These are phyloP conservation scores for Mastacembelus armatus DNA, from an alignment of 2,797 vertebrate species.

Conservation along the genomic window DNA sequence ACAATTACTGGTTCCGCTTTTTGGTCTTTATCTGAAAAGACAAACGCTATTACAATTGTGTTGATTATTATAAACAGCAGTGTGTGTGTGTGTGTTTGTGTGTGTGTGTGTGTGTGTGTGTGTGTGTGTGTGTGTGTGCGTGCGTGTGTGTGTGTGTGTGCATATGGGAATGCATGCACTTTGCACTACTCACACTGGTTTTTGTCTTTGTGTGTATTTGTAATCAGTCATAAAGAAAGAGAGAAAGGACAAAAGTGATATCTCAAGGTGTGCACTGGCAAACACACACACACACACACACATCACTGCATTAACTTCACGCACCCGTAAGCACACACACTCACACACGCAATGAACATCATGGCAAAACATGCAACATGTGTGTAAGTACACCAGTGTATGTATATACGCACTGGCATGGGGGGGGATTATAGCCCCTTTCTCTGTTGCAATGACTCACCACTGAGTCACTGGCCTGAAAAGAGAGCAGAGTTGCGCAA, in stretches of 20 bases:
- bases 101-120: not conserved
- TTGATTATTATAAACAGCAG: slow-evolving; percentile 30
- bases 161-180: too few relatives aligned
- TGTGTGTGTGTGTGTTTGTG: too few relatives aligned
- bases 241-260: slow-evolving; percentile 11
- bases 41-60: slow-evolving; percentile 34
- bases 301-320: not conserved
- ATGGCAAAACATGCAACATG: not conserved
- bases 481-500: slow-evolving; percentile 49
- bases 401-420: slow-evolving; percentile 23
- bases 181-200: too few relatives aligned
- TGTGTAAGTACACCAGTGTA: not conserved
- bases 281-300: slow-evolving; percentile 1
- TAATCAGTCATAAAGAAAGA: slow-evolving; percentile 3
- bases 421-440: slow-evolving; percentile 38
- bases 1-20: slow-evolving; percentile 46
- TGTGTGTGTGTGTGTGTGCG: not conserved
- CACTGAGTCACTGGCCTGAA: slow-evolving; percentile 65
- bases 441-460: slow-evolving; percentile 63
- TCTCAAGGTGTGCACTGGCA: slow-evolving; percentile 3
- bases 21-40: slow-evolving; percentile 34
- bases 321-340: slow-evolving; percentile 4
- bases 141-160: too few relatives aligned
- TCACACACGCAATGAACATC: not conserved
- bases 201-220: too few relatives aligned